Conservation (phyloP, 2,113 vertebrate species). For the Actenoides hombroni region DNA sequence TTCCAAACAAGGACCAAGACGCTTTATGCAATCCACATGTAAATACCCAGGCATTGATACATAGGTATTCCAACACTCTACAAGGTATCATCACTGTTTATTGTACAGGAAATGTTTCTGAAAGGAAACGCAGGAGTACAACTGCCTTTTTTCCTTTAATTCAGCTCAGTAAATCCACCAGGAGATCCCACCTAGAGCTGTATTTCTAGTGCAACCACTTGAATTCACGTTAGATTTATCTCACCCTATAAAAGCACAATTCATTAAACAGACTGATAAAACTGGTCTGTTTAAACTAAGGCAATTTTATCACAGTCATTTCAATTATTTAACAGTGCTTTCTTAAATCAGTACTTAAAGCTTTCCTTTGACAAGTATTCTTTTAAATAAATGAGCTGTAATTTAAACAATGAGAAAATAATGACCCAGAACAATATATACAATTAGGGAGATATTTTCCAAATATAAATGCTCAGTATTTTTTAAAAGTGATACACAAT, state of each 20-base stretch:
- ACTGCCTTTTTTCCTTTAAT: not conserved
- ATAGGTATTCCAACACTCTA: not conserved
- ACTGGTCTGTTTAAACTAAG: slow-evolving; percentile 83
- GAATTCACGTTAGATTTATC: slow-evolving; percentile 81
- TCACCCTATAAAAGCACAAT: slow-evolving; percentile 83
- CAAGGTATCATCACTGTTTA: not conserved
- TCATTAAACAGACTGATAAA: slow-evolving; percentile 85
- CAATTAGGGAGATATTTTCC: slow-evolving; percentile 67
- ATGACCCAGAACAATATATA: slow-evolving; percentile 61
- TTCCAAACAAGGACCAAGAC: not conserved
- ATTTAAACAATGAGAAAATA: slow-evolving; percentile 76
- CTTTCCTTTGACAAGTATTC: slow-evolving; percentile 79
- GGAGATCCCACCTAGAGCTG: slow-evolving; percentile 68
- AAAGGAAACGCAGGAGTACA: slow-evolving; percentile 33
- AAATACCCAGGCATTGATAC: not conserved
- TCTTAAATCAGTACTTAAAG: slow-evolving; percentile 81
- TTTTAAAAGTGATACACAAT: slow-evolving; percentile 34
- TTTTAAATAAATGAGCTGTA: slow-evolving; percentile 78
- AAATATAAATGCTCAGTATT: slow-evolving; percentile 50
- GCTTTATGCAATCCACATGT: not conserved
- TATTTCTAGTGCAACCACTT: slow-evolving; percentile 71
- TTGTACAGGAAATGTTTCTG: not conserved
- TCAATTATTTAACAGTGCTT: slow-evolving; percentile 84
- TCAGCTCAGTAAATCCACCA: slow-evolving; percentile 22
- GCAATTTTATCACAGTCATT: slow-evolving; percentile 84